phyloP scores from a whole-genome alignment of 2,797 vertebrate species.

The Poecilia wingei region DNA sequence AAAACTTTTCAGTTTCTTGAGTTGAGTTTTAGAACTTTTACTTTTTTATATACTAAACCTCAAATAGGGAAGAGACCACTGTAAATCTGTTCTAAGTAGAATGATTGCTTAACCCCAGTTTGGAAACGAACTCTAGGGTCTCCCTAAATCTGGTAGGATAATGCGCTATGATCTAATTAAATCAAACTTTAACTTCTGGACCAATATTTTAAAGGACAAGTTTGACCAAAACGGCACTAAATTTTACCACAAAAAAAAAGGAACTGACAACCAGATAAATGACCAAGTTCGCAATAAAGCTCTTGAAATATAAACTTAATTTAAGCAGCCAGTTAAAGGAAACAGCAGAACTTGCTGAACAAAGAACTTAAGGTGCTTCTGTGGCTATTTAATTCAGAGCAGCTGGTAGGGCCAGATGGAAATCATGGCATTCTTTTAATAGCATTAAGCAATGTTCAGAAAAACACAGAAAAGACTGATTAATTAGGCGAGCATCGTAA shows the following conservation, averaged over 20 bases:
- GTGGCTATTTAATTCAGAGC: neutral
- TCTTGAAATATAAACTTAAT: neutral
- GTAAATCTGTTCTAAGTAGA: neutral
- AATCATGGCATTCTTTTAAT: neutral
- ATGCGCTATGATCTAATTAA: neutral
- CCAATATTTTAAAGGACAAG: neutral
- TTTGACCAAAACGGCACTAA: neutral
- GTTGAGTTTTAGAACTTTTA: no score
- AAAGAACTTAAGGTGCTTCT: neutral
- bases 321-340: neutral
- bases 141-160: neutral
- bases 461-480: neutral
- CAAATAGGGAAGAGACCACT: neutral
- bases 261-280: neutral
- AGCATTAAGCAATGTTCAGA: neutral
- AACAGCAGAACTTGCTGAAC: neutral
- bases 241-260: neutral
- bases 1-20: no score
- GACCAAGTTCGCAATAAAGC: neutral
- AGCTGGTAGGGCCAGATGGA: constrained; percentile 5
- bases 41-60: neutral
- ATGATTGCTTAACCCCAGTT: neutral
- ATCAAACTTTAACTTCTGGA: neutral
- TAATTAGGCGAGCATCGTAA: neutral
- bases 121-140: neutral